Percentiles rank a stretch among this genome's conserved stretches.
Conservation (phyloP, 1,140 invertebrate species). For the Mizuhopecten yessoensis region DNA sequence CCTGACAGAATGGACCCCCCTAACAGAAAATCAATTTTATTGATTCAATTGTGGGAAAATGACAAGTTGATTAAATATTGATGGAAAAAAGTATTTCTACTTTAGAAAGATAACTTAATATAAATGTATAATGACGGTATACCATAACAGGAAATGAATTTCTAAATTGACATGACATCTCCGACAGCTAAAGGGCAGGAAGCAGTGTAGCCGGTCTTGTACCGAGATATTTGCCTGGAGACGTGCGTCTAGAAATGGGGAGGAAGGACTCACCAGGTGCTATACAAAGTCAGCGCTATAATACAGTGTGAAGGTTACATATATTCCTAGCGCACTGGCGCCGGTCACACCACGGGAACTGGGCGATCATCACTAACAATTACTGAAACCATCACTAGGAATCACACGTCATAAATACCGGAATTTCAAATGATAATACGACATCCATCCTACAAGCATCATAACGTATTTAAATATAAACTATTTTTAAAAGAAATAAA, state of each 20-base stretch:
- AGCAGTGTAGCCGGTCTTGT: neutral
- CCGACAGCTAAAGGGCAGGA: neutral
- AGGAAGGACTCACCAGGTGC: neutral
- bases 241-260: neutral
- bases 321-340: neutral
- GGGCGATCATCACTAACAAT: neutral
- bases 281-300: neutral
- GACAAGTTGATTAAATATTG: neutral
- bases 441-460: too few species aligned
- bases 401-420: neutral
- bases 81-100: neutral
- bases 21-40: neutral
- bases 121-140: neutral
- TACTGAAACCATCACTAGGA: neutral
- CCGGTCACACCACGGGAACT: neutral
- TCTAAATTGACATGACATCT: conserved; percentile 19
- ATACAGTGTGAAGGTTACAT: neutral
- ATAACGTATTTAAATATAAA: too few species aligned
- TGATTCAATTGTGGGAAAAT: neutral
- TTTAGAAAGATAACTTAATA: neutral
- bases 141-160: conserved; percentile 9
- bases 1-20: too few species aligned
- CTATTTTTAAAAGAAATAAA: too few species aligned
- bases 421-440: neutral
- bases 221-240: neutral